Percentiles rank a stretch among this genome's conserved stretches.
These are phyloP conservation scores for Meandrusa payeni DNA, from an alignment of 2,888 invertebrate genomes.

Conservation along the genomic window DNA sequence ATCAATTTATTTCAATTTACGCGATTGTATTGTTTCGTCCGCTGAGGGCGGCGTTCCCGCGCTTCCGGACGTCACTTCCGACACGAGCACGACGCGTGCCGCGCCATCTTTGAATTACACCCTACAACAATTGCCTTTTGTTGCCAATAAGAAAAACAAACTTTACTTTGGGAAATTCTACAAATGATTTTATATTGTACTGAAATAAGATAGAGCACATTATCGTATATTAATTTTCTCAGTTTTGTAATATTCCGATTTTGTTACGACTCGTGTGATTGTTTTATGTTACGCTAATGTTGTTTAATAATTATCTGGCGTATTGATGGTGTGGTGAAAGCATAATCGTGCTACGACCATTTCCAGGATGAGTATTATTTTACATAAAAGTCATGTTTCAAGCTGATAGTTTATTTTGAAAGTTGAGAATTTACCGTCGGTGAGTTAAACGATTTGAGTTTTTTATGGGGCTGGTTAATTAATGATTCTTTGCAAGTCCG, in stretches of 20 bases:
- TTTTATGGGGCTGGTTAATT: too few relatives aligned
- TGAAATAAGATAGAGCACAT: background rate
- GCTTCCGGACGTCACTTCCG: constrained; percentile 69
- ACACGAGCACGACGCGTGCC: constrained; percentile 73
- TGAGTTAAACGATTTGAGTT: too few relatives aligned
- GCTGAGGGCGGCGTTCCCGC: constrained; percentile 61
- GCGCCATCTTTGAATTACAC: constrained; percentile 72
- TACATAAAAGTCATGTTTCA: constrained; percentile 52
- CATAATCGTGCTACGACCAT: constrained; percentile 50
- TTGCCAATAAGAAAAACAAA: constrained; percentile 54
- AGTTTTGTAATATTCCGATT: constrained; percentile 20
- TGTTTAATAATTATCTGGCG: constrained; percentile 72
- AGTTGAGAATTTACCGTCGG: too few relatives aligned
- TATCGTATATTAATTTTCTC: constrained; percentile 27
- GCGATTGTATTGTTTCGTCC: constrained; percentile 67
- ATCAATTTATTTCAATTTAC: constrained; percentile 80
- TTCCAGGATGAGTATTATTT: constrained; percentile 57
- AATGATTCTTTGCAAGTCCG: too few relatives aligned
- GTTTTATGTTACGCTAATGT: constrained; percentile 70
- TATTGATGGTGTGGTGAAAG: constrained; percentile 55
- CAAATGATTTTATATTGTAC: constrained; percentile 33
- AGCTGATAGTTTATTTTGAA: too few relatives aligned
- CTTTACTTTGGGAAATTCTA: constrained; percentile 26
- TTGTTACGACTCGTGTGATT: constrained; percentile 41
- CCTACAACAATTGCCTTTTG: constrained; percentile 61